A percentile compares a stretch with the other conserved stretches of the same genome.
phyloP scores from a whole-genome alignment of 1,140 invertebrate species.

The Adoxophyes honmai region DNA sequence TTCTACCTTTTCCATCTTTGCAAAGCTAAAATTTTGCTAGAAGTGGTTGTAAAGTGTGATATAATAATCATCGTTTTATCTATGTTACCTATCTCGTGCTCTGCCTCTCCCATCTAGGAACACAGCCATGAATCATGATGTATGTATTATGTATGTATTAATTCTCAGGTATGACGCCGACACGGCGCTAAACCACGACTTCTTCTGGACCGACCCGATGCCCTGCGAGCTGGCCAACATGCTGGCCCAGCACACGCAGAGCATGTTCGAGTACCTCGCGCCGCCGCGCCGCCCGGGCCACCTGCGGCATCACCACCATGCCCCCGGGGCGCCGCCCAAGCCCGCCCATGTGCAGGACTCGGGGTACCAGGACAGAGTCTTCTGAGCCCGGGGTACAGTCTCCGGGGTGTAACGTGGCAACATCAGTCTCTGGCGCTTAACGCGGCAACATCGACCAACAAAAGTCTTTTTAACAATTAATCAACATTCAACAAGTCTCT shows the following conservation, averaged over 20 bases:
- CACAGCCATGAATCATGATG: too few relatives aligned
- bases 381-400: slow-evolving; percentile 79
- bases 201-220: slow-evolving; percentile 99
- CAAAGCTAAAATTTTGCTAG: too few relatives aligned
- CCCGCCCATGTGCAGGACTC: slow-evolving; percentile 79
- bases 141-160: not conserved
- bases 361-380: slow-evolving; percentile 87
- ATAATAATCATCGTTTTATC: too few relatives aligned
- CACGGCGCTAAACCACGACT: slow-evolving; percentile 96
- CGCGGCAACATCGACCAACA: too few relatives aligned
- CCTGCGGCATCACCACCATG: slow-evolving; percentile 84
- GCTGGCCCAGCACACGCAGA: slow-evolving; percentile 94
- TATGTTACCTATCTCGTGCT: too few relatives aligned
- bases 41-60: too few relatives aligned
- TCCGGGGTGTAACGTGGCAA: too few relatives aligned
- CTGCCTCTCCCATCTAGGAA: too few relatives aligned
- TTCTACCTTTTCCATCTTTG: too few relatives aligned
- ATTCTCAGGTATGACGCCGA: slow-evolving; percentile 86
- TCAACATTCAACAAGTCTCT: too few relatives aligned
- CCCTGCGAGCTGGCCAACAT: slow-evolving; percentile 94
- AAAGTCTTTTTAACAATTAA: too few relatives aligned
- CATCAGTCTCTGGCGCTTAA: too few relatives aligned
- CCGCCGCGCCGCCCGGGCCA: slow-evolving; percentile 86
- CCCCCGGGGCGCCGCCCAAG: slow-evolving; percentile 74
- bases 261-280: slow-evolving; percentile 97